These are phyloP conservation scores for Mionectes macconnelli DNA, from an alignment of 2,113 vertebrate genomes.

Conservation along the genomic window DNA sequence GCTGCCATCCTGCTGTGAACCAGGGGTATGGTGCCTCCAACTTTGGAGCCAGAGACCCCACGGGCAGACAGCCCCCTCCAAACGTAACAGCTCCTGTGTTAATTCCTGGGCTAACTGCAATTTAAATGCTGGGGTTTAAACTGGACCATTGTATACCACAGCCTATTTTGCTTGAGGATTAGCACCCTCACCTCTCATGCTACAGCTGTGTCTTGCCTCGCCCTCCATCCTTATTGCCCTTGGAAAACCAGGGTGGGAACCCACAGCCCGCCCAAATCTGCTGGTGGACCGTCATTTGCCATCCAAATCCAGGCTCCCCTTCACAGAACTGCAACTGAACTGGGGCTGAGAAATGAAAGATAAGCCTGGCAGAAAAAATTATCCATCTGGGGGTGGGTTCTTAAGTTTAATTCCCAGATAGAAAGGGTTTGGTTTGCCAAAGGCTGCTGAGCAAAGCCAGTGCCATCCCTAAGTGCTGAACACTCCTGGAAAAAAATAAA, in stretches of 20 bases:
- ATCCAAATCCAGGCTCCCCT: not conserved
- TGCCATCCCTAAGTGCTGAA: not conserved
- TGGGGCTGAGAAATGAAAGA: not conserved
- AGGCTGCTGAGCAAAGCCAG: not conserved
- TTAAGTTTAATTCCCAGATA: not conserved
- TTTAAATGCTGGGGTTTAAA: not conserved
- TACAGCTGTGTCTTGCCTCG: not conserved
- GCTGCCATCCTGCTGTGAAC: slow-evolving; percentile 36
- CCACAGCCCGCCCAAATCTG: not conserved
- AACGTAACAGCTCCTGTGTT: not conserved
- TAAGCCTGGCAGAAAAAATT: not conserved
- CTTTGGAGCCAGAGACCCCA: not conserved
- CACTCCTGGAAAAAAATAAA: not conserved
- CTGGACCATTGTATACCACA: not conserved
- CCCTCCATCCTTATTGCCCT: not conserved
- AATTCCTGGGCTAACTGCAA: not conserved
- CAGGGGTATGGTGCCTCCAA: not conserved
- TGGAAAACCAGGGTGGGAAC: not conserved
- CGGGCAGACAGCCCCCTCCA: not conserved
- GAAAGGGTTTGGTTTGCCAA: not conserved
- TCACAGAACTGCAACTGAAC: not conserved
- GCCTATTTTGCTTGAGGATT: not conserved
- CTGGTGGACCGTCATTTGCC: not conserved
- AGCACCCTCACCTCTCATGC: not conserved
- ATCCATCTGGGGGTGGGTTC: not conserved